Conservation (phyloP, 2,797 vertebrate genomes). For the Paramormyrops hopkinsi region DNA sequence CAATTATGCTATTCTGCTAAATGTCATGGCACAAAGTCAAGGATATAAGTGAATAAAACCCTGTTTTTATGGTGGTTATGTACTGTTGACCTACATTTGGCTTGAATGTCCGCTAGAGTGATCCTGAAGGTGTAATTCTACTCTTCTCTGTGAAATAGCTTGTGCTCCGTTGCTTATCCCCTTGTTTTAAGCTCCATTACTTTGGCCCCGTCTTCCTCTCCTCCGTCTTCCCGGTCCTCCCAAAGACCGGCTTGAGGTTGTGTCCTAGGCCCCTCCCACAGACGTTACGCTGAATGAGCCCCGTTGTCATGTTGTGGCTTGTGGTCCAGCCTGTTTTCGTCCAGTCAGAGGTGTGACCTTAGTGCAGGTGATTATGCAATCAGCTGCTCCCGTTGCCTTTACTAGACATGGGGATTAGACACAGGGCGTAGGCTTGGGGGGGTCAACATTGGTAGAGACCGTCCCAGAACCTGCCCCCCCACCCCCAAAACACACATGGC, state of each 20-base stretch:
- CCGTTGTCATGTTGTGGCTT: not conserved
- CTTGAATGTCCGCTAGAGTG: not conserved
- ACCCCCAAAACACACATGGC: not conserved
- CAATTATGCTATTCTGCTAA: not conserved
- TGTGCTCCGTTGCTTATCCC: not conserved
- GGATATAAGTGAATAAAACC: slow-evolving; percentile 1
- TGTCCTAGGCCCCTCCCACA: not conserved
- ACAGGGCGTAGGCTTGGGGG: not conserved
- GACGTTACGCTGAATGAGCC: not conserved
- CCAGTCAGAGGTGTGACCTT: not conserved
- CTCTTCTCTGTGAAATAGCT: not conserved
- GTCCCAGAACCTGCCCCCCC: not conserved
- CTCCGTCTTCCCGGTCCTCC: not conserved
- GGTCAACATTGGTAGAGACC: not conserved
- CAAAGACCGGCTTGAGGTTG: not conserved
- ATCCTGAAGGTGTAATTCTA: not conserved
- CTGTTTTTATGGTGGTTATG: not conserved
- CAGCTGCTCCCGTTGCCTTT: not conserved
- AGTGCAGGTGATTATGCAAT: not conserved
- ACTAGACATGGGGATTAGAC: not conserved
- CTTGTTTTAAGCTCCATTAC: not conserved
- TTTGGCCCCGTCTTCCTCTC: not conserved
- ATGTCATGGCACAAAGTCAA: not conserved
- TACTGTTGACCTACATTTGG: not conserved
- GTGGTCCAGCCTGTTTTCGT: not conserved